Percentiles rank a stretch among this genome's conserved stretches.
These are phyloP conservation scores for Xanthia icteritia DNA, from an alignment of 2,888 invertebrate genomes.

Conservation along the genomic window DNA sequence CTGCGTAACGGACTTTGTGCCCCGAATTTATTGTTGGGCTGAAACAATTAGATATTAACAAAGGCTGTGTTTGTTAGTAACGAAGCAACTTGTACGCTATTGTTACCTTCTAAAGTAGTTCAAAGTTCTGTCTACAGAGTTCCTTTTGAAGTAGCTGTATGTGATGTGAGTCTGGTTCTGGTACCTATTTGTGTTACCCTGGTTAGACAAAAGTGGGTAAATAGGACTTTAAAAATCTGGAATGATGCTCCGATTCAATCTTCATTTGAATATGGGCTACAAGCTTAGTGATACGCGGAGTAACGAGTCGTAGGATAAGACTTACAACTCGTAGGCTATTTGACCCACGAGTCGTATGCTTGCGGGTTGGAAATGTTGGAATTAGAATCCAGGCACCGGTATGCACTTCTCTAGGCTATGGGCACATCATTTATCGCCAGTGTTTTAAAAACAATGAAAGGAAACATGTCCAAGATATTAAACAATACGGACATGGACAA, in stretches of 20 bases:
- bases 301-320: background rate
- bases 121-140: background rate
- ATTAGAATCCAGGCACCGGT: background rate
- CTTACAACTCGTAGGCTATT: background rate
- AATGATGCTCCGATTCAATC: background rate
- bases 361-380: background rate
- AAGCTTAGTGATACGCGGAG: too few species aligned
- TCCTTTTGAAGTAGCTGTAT: background rate
- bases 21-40: slow-evolving; percentile 35
- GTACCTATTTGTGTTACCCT: background rate
- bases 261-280: background rate
- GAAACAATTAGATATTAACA: slow-evolving; percentile 23
- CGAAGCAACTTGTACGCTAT: slow-evolving; percentile 18
- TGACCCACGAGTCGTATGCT: too few species aligned
- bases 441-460: background rate
- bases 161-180: background rate
- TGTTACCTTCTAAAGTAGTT: slow-evolving; percentile 14
- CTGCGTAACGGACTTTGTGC: slow-evolving; percentile 16
- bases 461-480: background rate
- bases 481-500: background rate
- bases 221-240: background rate
- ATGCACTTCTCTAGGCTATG: background rate
- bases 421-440: background rate
- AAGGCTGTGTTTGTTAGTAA: slow-evolving; percentile 29
- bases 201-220: too few species aligned